phyloP scores from a whole-genome alignment of 2,797 vertebrate genomes.

The Acanthis flammea region DNA sequence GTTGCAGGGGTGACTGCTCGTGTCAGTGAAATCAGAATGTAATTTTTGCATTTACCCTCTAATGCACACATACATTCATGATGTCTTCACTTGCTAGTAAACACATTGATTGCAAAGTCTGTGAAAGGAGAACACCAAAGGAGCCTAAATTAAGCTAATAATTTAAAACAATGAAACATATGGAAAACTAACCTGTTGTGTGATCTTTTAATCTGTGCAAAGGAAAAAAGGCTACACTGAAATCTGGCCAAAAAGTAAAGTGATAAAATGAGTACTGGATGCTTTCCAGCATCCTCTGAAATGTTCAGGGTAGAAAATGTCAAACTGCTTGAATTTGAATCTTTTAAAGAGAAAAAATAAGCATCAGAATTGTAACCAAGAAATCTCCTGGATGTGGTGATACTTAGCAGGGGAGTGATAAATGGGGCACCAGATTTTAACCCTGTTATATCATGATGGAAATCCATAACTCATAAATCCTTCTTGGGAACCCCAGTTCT shows the following conservation, averaged over 20 bases:
- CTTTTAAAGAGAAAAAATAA: conserved; percentile 14
- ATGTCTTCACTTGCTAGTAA: conserved; percentile 17
- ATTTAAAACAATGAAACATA: conserved; percentile 13
- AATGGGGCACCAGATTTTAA: neutral
- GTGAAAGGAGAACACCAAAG: neutral
- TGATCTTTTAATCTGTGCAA: neutral
- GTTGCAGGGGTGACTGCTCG: neutral
- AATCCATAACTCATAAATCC: neutral
- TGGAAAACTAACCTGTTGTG: neutral
- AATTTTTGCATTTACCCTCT: conserved; percentile 34
- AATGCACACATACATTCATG: neutral
- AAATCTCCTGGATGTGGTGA: neutral
- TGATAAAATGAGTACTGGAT: conserved; percentile 49
- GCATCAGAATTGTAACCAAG: neutral
- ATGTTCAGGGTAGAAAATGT: conserved; percentile 39
- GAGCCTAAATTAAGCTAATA: neutral
- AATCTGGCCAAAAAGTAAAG: conserved; percentile 35
- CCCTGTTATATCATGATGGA: neutral
- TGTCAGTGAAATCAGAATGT: conserved; percentile 13
- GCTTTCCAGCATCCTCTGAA: conserved; percentile 53
- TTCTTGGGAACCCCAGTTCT: neutral
- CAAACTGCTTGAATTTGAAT: conserved; percentile 21
- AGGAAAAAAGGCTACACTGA: conserved; percentile 23
- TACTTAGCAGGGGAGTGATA: neutral
- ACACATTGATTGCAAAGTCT: neutral